Evolutionary conservation across 1,140 invertebrate genomes (phyloP).

Genomic region (Saccostrea cuccullata): DNA sequence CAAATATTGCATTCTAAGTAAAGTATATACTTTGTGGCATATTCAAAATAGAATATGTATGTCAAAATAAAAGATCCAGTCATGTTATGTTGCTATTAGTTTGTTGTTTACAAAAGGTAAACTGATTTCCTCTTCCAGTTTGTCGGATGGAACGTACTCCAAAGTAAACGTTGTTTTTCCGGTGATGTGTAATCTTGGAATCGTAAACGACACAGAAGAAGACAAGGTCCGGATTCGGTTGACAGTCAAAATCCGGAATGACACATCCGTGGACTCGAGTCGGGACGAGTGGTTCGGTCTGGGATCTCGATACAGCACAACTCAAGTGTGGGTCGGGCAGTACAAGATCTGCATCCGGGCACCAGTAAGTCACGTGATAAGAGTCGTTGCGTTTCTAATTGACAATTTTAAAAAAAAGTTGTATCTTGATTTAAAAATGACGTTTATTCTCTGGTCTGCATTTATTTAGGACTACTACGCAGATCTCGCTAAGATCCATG

Average conservation of each 20-base stretch:
- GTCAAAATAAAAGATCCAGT: background rate
- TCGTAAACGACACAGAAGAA: slow-evolving; percentile 38
- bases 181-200: slow-evolving; percentile 42
- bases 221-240: slow-evolving; percentile 44
- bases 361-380: slow-evolving; percentile 33
- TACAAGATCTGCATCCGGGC: slow-evolving; percentile 36
- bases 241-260: slow-evolving; percentile 25
- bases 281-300: slow-evolving; percentile 46
- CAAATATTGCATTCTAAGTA: no score
- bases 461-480: slow-evolving; percentile 34
- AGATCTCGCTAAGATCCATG: slow-evolving; percentile 32
- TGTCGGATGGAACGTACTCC: slow-evolving; percentile 45
- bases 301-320: slow-evolving; percentile 48
- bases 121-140: slow-evolving; percentile 3
- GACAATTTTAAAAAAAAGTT: no score
- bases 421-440: no score
- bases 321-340: slow-evolving; percentile 51
- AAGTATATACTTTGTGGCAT: no score
- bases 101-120: background rate
- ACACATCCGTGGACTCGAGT: background rate
- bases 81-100: background rate
- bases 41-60: no score
- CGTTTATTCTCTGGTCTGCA: no score
- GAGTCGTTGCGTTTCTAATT: no score
- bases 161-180: slow-evolving; percentile 35